Evolutionary conservation across 2,797 vertebrate genomes (phyloP), one percentile per base, ranked within the genome.

Genomic region (Strix occidentalis): DNA sequence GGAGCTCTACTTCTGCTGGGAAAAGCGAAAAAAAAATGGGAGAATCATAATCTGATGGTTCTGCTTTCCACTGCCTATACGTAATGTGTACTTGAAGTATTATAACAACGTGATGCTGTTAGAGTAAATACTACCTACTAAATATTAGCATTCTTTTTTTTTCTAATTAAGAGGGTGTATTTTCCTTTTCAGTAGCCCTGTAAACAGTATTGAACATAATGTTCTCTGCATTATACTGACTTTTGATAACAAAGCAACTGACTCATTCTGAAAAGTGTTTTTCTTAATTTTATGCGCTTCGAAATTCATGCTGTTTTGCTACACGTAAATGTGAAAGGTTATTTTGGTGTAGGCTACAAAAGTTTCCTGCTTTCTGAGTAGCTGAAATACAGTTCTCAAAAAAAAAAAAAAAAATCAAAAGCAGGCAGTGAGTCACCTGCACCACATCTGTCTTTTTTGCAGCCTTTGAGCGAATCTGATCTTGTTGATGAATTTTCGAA

Each of bases 401-500:
- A 70, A 91, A 28, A 33, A 13, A 13, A 61, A 71, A 28, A 33
- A 13, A 61, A 71, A 51, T 39, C 14, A 29, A 53, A 84, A 61
- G 11, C n/a, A 56, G 39, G 18, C 35, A 66, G 25, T 48, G 16
- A 72, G 8, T 92, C 31, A 76, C 58, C 46, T 45, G 8, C 85
- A 57, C 57, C 19, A 13, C 2, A 3, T 17, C 2, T 7, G 28
- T 39, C 14, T 15, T 66, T 90, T 54, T 96, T 97, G 48, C 88
- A 98, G 98, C 76, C 79, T 78, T 61, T 97, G 90, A 98, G 95
- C 65, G 98, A 98, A 54, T 95, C 94, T 53, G 97, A 98, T 46
- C 97, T 98, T 69, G 57, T 86, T 45, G 98, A 98, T 88, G 97
- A 97, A 53, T 97, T 98, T 91, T 97, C 97, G 15, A 97, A 97